A percentile compares a stretch with the other conserved stretches of the same genome.
These are phyloP conservation scores for Gouania willdenowi DNA, from an alignment of 2,797 vertebrate species.

Conservation along the genomic window DNA sequence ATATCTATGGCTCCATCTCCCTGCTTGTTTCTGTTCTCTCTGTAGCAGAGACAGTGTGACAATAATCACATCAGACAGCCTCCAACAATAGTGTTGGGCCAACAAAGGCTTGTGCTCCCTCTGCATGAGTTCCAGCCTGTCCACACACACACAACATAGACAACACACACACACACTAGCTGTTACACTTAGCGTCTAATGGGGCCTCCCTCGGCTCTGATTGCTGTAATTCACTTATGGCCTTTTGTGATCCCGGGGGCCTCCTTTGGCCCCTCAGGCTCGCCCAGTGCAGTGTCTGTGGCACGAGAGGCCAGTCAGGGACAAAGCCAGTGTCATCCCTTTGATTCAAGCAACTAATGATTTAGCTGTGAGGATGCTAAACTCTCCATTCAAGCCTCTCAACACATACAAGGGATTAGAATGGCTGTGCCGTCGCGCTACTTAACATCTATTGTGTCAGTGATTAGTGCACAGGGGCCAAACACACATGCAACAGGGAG, in stretches of 20 bases:
- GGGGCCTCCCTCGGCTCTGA: conserved; percentile 40
- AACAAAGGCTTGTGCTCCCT: conserved; percentile 70
- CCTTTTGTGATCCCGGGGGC: conserved; percentile 64
- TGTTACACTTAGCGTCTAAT: conserved; percentile 57
- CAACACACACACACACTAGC: no score
- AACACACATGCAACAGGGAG: conserved; percentile 39
- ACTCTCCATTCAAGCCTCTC: conserved; percentile 46
- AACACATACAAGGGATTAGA: conserved; percentile 61
- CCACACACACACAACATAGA: conserved; percentile 52
- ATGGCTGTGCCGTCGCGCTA: conserved; percentile 48
- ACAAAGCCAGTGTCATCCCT: conserved; percentile 65
- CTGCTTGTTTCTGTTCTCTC: no score
- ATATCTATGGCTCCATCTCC: no score
- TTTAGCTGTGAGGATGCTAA: conserved; percentile 57
- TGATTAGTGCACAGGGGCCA: conserved; percentile 31
- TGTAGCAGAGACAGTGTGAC: no score
- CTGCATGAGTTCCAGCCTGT: conserved; percentile 50
- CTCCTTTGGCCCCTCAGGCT: conserved; percentile 17
- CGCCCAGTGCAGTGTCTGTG: conserved; percentile 50
- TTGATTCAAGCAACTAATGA: conserved; percentile 66
- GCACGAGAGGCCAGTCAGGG: conserved; percentile 55
- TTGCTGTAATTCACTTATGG: conserved; percentile 75
- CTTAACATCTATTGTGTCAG: conserved; percentile 56
- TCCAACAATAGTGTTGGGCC: conserved; percentile 75
- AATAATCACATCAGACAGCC: conserved; percentile 67